Evolutionary conservation across 2,888 invertebrate genomes (phyloP).

Genomic region (Hypomecis atomaria): DNA sequence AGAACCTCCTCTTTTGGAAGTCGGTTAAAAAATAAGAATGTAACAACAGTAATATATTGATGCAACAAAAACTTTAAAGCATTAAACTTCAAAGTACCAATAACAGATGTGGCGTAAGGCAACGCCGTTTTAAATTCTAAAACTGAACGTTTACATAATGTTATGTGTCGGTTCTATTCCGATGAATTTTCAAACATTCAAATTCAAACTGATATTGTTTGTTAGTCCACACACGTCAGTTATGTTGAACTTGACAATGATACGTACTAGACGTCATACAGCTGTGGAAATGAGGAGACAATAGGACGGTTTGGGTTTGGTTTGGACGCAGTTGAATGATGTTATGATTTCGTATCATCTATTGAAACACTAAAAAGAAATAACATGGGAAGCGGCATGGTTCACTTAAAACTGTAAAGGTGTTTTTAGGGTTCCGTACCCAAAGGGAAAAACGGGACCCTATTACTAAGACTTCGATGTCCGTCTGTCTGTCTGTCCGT

Average conservation of each 20-base stretch:
- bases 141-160: constrained; percentile 22
- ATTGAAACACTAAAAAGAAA: constrained; percentile 32
- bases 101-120: neutral
- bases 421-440: too few relatives aligned
- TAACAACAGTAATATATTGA: neutral
- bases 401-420: too few relatives aligned
- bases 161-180: constrained; percentile 26
- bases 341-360: constrained; percentile 58
- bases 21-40: neutral
- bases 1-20: too few relatives aligned
- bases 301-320: constrained; percentile 48
- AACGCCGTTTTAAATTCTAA: constrained; percentile 24
- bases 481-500: too few relatives aligned
- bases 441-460: too few relatives aligned
- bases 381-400: constrained; percentile 3
- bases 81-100: neutral
- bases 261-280: constrained; percentile 67
- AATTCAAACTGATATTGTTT: constrained; percentile 31
- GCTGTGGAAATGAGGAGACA: constrained; percentile 62
- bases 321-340: constrained; percentile 52
- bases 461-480: too few relatives aligned
- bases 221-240: constrained; percentile 57
- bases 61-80: neutral
- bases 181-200: constrained; percentile 32
- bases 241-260: constrained; percentile 73